phyloP scores from a whole-genome alignment of 2,797 vertebrate species.

The Prunella strophiata region DNA sequence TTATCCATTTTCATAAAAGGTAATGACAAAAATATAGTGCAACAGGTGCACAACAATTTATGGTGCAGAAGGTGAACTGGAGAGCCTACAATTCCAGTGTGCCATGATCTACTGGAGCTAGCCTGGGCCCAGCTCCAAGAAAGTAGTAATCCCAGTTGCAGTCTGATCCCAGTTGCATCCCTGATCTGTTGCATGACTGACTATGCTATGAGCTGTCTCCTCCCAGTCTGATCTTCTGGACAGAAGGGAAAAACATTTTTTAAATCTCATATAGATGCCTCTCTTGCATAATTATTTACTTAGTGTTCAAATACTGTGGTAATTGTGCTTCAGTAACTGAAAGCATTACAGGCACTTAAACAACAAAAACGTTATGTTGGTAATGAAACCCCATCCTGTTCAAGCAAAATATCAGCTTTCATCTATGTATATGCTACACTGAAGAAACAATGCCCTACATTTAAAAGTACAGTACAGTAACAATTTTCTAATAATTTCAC shows the following conservation, averaged over 20 bases:
- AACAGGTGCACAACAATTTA: background rate
- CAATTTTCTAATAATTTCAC: background rate
- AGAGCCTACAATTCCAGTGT: rapidly evolving
- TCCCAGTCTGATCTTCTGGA: background rate
- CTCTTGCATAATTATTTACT: conserved; percentile 12
- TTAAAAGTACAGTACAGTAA: background rate
- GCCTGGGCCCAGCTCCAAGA: background rate
- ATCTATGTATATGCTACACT: background rate
- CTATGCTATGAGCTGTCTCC: background rate
- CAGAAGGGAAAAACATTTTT: background rate
- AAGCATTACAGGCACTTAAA: conserved; percentile 6
- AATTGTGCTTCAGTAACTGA: background rate
- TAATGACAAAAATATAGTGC: background rate
- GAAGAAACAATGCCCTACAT: background rate
- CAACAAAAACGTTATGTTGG: background rate
- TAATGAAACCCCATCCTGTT: background rate
- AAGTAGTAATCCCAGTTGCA: background rate
- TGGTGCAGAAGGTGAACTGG: background rate
- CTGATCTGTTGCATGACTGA: background rate
- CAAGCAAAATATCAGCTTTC: background rate
- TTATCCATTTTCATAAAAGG: background rate
- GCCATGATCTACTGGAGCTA: background rate
- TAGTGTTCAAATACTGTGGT: background rate
- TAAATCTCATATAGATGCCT: background rate
- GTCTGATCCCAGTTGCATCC: background rate